Evolutionary conservation across 2,888 invertebrate genomes (phyloP).

Genomic region (Ceramica pisi): DNA sequence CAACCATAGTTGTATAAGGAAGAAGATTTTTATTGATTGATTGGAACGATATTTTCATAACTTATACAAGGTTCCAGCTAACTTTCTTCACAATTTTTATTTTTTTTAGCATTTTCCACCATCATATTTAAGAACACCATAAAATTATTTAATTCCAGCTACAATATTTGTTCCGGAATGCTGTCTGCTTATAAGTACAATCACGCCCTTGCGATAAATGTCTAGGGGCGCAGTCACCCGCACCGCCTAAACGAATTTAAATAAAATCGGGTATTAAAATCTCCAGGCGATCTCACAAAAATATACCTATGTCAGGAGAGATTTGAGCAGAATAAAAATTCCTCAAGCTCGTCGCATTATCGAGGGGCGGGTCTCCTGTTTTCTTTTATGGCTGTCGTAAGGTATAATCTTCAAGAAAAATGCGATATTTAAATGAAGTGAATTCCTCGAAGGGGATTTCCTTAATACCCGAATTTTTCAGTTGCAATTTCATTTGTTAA

Average conservation of each 20-base stretch:
- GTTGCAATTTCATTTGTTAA: constrained; percentile 86
- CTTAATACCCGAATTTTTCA: constrained; percentile 84
- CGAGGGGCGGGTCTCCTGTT: constrained; percentile 89
- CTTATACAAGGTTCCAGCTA: background rate
- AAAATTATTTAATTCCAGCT: constrained; percentile 5
- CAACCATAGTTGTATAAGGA: background rate
- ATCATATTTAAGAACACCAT: background rate
- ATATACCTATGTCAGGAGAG: constrained; percentile 90
- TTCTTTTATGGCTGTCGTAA: constrained; percentile 91
- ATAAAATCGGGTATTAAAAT: constrained; percentile 90
- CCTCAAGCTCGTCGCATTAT: constrained; percentile 89
- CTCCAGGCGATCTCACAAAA: constrained; percentile 88
- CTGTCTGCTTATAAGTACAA: constrained; percentile 86
- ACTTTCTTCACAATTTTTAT: background rate
- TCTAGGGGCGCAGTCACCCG: constrained; percentile 86
- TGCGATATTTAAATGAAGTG: constrained; percentile 91
- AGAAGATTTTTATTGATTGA: constrained; percentile 17
- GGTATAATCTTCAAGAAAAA: constrained; percentile 91
- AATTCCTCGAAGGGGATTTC: constrained; percentile 87
- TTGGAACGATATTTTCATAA: background rate
- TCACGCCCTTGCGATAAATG: constrained; percentile 88
- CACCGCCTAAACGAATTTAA: constrained; percentile 89
- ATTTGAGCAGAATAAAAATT: constrained; percentile 91
- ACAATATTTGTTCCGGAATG: constrained; percentile 68
- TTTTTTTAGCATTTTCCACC: too few species aligned